phyloP scores from a whole-genome alignment of 1,140 invertebrate species.

The Aradophagus sp. region DNA sequence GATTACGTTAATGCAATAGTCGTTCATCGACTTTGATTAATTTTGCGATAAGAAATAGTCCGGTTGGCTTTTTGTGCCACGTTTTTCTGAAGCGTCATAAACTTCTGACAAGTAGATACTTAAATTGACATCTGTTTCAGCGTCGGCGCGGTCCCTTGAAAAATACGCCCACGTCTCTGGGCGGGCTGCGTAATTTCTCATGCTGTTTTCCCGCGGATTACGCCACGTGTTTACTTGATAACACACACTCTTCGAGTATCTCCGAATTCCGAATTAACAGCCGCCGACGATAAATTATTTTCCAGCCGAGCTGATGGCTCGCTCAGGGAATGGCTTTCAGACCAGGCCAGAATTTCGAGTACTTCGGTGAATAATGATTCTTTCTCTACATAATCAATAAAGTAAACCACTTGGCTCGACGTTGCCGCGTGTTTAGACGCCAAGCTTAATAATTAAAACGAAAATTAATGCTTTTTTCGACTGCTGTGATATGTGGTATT shows the following conservation, averaged over 20 bases:
- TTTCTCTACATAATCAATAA: conserved; percentile 46
- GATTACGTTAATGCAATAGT: no score
- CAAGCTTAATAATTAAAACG: conserved; percentile 9
- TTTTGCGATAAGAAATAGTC: no score
- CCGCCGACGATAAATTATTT: conserved; percentile 43
- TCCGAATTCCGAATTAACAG: conserved; percentile 44
- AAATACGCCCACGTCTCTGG: conserved; percentile 15
- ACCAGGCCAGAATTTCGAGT: conserved; percentile 43
- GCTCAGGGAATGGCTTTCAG: conserved; percentile 37
- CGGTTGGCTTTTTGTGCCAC: no score
- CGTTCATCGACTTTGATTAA: no score
- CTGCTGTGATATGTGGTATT: no score
- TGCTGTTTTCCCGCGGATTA: conserved; percentile 22
- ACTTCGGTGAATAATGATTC: conserved; percentile 51
- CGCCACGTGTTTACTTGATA: conserved; percentile 27
- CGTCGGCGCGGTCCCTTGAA: conserved; percentile 7
- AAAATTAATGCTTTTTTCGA: conserved; percentile 15
- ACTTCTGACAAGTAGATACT: conserved; percentile 13
- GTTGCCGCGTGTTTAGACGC: conserved; percentile 3
- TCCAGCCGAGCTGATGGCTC: conserved; percentile 18
- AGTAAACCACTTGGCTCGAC: conserved; percentile 12
- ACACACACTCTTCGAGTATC: conserved; percentile 25
- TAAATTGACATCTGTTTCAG: conserved; percentile 21
- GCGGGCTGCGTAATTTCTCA: conserved; percentile 28
- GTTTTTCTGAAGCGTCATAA: background rate